Percentiles rank a stretch among this genome's conserved stretches.
These are phyloP conservation scores for Ashinkailepas kermadecensis DNA, from an alignment of 2,888 invertebrate genomes.

Conservation along the genomic window DNA sequence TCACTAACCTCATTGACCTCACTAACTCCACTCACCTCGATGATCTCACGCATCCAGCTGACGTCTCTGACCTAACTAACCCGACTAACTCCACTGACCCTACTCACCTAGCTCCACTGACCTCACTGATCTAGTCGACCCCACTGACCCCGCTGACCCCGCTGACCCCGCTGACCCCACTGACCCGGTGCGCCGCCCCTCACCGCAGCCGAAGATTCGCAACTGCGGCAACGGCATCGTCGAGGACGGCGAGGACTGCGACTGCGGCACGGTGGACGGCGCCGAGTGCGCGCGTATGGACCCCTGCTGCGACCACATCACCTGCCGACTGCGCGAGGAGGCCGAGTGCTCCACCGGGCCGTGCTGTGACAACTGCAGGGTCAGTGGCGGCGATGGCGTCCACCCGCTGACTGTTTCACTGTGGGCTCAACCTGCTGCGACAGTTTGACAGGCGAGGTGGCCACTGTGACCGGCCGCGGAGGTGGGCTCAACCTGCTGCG, in stretches of 20 bases:
- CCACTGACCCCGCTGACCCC: background rate
- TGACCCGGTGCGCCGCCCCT: background rate
- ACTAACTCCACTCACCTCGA: too few species aligned
- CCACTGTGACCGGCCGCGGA: too few species aligned
- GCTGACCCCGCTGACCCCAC: background rate
- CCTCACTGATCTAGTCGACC: background rate
- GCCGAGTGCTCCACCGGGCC: constrained; percentile 88
- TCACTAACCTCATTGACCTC: too few species aligned
- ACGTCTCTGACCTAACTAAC: too few species aligned
- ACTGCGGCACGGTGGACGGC: constrained; percentile 79
- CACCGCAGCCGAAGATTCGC: constrained; percentile 42
- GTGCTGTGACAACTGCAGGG: constrained; percentile 85
- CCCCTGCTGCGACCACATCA: constrained; percentile 95
- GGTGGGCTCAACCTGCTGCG: too few species aligned
- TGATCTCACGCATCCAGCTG: too few species aligned
- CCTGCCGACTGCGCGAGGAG: constrained; percentile 87
- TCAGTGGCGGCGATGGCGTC: background rate
- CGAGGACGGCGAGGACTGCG: constrained; percentile 95
- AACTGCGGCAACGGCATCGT: constrained; percentile 91
- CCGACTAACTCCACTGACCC: too few species aligned
- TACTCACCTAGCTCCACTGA: too few species aligned
- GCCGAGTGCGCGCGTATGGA: constrained; percentile 73
- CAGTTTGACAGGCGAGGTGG: too few species aligned
- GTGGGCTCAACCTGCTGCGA: too few species aligned
- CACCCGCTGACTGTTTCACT: too few species aligned